A percentile compares a stretch with the other conserved stretches of the same genome.
These are phyloP conservation scores for Micromussa lordhowensis DNA, from an alignment of 92 coral and sea anemone genomes.

Conservation along the genomic window DNA sequence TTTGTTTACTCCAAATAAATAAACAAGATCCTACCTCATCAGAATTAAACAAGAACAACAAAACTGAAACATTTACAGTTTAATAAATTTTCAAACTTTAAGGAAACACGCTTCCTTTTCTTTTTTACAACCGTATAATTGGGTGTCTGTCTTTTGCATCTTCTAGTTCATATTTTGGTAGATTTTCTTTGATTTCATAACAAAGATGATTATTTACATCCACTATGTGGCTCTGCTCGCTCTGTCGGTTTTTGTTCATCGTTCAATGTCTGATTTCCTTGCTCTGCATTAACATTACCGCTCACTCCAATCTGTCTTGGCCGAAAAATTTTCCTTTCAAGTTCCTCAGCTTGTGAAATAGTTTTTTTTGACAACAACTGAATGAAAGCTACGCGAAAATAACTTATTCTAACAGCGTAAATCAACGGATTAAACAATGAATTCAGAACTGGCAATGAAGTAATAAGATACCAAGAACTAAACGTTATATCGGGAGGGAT, in stretches of 20 bases:
- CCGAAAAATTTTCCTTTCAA: background rate
- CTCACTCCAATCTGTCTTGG: background rate
- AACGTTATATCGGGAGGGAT: background rate
- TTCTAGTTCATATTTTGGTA: too few species aligned
- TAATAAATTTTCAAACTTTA: too few species aligned
- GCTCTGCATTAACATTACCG: background rate
- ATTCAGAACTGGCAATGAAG: background rate
- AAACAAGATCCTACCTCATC: too few species aligned
- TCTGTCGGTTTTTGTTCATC: background rate
- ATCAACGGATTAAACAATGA: background rate
- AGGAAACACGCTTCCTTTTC: too few species aligned
- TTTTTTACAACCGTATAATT: too few species aligned
- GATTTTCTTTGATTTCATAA: background rate
- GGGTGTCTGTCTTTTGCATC: background rate
- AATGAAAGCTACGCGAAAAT: slow-evolving; percentile 5
- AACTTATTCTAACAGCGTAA: background rate
- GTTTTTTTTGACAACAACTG: background rate
- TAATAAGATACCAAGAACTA: background rate
- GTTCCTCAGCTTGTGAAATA: background rate
- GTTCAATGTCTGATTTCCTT: background rate
- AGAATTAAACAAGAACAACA: background rate
- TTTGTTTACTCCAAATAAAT: too few species aligned
- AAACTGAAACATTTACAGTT: background rate
- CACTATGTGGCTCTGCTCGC: background rate
- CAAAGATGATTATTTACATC: background rate